Percentiles rank a stretch among this genome's conserved stretches.
Conservation (phyloP, 2,113 vertebrate species). For the Takifugu bimaculatus region DNA sequence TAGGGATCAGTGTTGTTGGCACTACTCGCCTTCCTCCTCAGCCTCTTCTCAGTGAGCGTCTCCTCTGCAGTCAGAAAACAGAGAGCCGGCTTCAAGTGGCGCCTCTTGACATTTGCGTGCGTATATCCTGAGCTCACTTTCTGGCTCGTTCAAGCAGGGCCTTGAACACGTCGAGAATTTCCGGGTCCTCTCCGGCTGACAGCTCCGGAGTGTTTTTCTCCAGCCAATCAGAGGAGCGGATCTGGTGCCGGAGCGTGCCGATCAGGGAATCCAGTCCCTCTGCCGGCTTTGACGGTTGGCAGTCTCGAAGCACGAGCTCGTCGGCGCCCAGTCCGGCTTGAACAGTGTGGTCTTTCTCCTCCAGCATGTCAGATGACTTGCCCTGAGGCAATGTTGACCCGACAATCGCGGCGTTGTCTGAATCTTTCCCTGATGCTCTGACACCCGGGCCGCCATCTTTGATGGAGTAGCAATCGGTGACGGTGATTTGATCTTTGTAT, state of each 20-base stretch:
- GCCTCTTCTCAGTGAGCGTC: not conserved
- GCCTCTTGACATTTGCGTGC: slow-evolving; percentile 11
- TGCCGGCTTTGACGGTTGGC: slow-evolving; percentile 60
- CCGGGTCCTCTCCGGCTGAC: slow-evolving; percentile 80
- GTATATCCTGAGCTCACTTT: slow-evolving; percentile 57
- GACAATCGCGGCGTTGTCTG: slow-evolving; percentile 51
- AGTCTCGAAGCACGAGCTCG: slow-evolving; percentile 67
- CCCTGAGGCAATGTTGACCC: slow-evolving; percentile 51
- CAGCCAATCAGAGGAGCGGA: slow-evolving; percentile 79
- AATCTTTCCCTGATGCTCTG: slow-evolving; percentile 47
- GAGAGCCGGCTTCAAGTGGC: slow-evolving; percentile 15
- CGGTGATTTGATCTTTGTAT: slow-evolving; percentile 50
- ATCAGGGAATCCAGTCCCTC: slow-evolving; percentile 75
- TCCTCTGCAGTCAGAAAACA: slow-evolving; percentile 7
- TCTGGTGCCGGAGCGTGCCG: slow-evolving; percentile 79
- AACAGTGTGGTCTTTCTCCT: slow-evolving; percentile 57
- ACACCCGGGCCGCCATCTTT: slow-evolving; percentile 32
- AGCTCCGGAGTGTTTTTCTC: slow-evolving; percentile 81
- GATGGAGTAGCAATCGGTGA: slow-evolving; percentile 30
- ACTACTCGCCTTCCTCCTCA: slow-evolving; percentile 11
- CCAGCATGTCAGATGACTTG: slow-evolving; percentile 63
- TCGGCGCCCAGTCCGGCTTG: slow-evolving; percentile 52
- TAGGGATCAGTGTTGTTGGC: slow-evolving; percentile 29
- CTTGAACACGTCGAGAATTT: slow-evolving; percentile 82
- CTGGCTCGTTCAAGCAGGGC: slow-evolving; percentile 79